phyloP scores from a whole-genome alignment of 2,888 invertebrate genomes.

The Drosophila borealis region DNA sequence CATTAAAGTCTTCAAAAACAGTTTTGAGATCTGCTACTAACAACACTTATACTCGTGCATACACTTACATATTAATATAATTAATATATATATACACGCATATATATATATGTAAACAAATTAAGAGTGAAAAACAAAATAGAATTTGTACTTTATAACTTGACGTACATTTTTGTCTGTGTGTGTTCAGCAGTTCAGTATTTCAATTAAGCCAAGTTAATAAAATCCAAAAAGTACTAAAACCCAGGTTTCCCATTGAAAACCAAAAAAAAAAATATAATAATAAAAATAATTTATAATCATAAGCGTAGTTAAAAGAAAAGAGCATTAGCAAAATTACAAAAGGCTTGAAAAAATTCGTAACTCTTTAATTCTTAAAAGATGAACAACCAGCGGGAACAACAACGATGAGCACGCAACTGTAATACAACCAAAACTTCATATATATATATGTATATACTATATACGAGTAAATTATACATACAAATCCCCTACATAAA shows the following conservation, averaged over 20 bases:
- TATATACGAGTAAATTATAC: constrained; percentile 16
- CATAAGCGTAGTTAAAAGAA: constrained; percentile 27
- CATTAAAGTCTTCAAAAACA: constrained; percentile 67
- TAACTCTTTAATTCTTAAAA: constrained; percentile 41
- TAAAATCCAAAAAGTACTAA: constrained; percentile 40
- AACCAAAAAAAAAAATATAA: constrained; percentile 47
- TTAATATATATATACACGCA: constrained; percentile 7
- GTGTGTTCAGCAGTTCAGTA: constrained; percentile 75
- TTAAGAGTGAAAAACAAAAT: constrained; percentile 58
- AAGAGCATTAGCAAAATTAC: constrained; percentile 42
- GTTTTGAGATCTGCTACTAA: constrained; percentile 46
- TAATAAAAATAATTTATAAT: constrained; percentile 27
- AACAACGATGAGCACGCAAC: constrained; percentile 72
- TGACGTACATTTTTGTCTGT: constrained; percentile 57
- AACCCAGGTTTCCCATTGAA: constrained; percentile 68
- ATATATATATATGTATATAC: constrained; percentile 25
- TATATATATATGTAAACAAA: constrained; percentile 16
- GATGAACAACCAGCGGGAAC: constrained; percentile 64
- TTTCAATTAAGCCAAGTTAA: constrained; percentile 77
- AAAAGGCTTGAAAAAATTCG: constrained; percentile 44
- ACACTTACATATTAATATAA: constrained; percentile 15
- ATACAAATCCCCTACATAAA: constrained; percentile 11
- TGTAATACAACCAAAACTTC: constrained; percentile 68
- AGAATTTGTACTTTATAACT: constrained; percentile 41
- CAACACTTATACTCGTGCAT: constrained; percentile 32